Conservation (phyloP, 2,797 vertebrate species). For the Basileuterus tristriatus region DNA sequence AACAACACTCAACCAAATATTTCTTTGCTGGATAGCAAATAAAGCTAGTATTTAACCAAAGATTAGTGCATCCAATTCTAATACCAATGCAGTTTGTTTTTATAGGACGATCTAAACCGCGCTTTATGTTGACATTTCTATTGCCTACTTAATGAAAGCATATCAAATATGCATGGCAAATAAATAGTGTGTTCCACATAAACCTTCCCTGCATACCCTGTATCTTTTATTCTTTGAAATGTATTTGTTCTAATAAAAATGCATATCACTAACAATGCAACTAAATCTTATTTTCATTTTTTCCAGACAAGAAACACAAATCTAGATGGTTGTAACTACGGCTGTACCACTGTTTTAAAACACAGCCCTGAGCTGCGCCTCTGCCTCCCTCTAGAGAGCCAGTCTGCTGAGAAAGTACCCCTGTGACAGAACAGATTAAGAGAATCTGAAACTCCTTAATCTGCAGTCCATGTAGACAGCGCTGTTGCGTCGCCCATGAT, state of each 20-base stretch:
- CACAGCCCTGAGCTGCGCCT: slow-evolving; percentile 22
- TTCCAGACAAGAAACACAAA: slow-evolving; percentile 53
- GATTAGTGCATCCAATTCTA: slow-evolving; percentile 69
- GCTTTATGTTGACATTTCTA: slow-evolving; percentile 80
- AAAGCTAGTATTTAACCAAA: slow-evolving; percentile 73
- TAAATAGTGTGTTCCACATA: slow-evolving; percentile 73
- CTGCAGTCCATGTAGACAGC: background rate
- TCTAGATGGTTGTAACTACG: background rate
- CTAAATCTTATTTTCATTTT: slow-evolving; percentile 65
- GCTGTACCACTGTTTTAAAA: slow-evolving; percentile 34
- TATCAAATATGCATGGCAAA: slow-evolving; percentile 82
- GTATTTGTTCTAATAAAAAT: slow-evolving; percentile 72
- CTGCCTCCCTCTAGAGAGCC: slow-evolving; percentile 20
- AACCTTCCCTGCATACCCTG: slow-evolving; percentile 42
- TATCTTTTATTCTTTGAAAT: slow-evolving; percentile 61
- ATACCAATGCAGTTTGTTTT: slow-evolving; percentile 71
- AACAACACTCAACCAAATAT: slow-evolving; percentile 71
- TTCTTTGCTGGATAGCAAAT: slow-evolving; percentile 69
- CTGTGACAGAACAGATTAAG: slow-evolving; percentile 53
- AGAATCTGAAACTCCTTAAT: slow-evolving; percentile 42
- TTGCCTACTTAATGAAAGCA: slow-evolving; percentile 75
- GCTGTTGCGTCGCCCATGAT: background rate
- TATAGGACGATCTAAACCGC: slow-evolving; percentile 74
- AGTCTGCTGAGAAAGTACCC: background rate
- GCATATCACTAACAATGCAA: slow-evolving; percentile 38